These are phyloP conservation scores for Meloe dianella DNA, from an alignment of 2,888 invertebrate genomes.

Conservation along the genomic window DNA sequence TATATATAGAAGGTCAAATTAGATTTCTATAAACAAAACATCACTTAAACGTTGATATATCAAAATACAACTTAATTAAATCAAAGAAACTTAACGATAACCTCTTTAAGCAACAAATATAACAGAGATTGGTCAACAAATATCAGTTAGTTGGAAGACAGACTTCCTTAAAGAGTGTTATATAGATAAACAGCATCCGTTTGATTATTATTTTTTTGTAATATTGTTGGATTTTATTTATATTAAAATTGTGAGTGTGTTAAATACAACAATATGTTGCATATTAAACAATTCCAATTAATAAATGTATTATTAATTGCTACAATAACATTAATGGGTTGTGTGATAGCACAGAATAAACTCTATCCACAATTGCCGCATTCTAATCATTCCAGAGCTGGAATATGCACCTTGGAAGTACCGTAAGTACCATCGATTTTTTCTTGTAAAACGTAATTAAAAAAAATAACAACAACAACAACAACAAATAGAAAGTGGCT, in stretches of 20 bases:
- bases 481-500: background rate
- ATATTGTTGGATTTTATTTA: background rate
- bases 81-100: background rate
- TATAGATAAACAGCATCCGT: slow-evolving; percentile 1
- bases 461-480: background rate
- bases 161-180: background rate
- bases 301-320: slow-evolving; percentile 10
- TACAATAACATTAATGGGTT: background rate
- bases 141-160: background rate
- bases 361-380: slow-evolving; percentile 25
- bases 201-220: background rate
- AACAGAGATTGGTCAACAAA: no score
- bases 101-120: background rate
- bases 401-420: slow-evolving; percentile 69
- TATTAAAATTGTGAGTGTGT: slow-evolving; percentile 9
- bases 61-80: background rate
- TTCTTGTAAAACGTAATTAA: background rate
- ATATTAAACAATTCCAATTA: slow-evolving; percentile 19
- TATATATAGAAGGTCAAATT: no score
- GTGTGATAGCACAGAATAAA: slow-evolving; percentile 16
- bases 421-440: slow-evolving; percentile 63
- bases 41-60: no score
- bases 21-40: no score
- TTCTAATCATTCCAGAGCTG: slow-evolving; percentile 47
- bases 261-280: slow-evolving; percentile 23